A percentile compares a stretch with the other conserved stretches of the same genome.
Conservation (phyloP, 1,140 invertebrate genomes). For the Drosophila neocordata region DNA sequence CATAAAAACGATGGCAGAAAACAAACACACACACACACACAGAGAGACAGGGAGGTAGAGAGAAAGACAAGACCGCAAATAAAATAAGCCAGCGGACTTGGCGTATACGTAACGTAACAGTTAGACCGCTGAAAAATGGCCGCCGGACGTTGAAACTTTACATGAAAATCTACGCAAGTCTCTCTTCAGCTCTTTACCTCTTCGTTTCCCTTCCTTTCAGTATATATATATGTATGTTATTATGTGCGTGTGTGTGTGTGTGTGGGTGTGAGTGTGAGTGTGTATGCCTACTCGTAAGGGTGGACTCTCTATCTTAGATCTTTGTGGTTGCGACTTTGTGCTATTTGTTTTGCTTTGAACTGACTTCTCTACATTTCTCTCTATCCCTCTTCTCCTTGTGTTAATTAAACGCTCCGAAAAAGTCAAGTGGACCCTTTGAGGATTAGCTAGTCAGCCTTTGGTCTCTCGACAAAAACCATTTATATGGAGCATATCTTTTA, state of each 20-base stretch:
- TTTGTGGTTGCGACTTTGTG: constrained; percentile 64
- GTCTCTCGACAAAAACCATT: constrained; percentile 42
- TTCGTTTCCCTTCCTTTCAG: not conserved
- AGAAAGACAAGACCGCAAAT: constrained; percentile 57
- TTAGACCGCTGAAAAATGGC: constrained; percentile 71
- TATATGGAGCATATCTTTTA: constrained; percentile 62
- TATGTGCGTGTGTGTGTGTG: constrained; percentile 17
- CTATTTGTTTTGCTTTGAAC: constrained; percentile 74
- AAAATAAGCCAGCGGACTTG: constrained; percentile 64
- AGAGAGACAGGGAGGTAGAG: not conserved
- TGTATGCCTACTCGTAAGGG: not conserved
- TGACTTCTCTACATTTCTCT: constrained; percentile 32
- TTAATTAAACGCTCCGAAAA: constrained; percentile 70
- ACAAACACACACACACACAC: constrained; percentile 25
- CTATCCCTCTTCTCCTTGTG: constrained; percentile 14
- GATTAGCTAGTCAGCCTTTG: constrained; percentile 50
- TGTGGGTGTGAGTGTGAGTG: not conserved
- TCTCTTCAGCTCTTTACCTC: not conserved
- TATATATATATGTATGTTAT: constrained; percentile 4
- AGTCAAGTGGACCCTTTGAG: constrained; percentile 65
- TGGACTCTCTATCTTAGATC: constrained; percentile 55
- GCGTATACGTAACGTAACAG: constrained; percentile 71
- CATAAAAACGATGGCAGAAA: constrained; percentile 54
- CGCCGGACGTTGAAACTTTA: constrained; percentile 62
- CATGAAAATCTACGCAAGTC: constrained; percentile 43